Conservation (phyloP, 2,888 invertebrate genomes). For the Hirtodrosophila cameraria region DNA sequence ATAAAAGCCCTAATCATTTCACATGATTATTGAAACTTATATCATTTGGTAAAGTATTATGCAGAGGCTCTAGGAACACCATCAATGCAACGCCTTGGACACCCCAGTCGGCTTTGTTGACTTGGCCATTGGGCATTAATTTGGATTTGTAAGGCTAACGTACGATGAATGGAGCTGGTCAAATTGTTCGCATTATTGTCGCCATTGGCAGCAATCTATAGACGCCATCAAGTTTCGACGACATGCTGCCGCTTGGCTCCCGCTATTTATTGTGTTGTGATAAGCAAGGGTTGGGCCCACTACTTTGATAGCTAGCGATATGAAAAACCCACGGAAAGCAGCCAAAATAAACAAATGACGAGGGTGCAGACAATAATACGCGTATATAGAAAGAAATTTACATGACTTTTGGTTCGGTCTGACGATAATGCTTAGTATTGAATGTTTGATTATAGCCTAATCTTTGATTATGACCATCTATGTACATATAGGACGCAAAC, state of each 20-base stretch:
- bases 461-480: slow-evolving; percentile 19
- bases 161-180: slow-evolving; percentile 65
- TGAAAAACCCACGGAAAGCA: slow-evolving; percentile 39
- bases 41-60: slow-evolving; percentile 43
- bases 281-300: slow-evolving; percentile 48
- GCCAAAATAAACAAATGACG: slow-evolving; percentile 51
- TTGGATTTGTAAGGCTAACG: slow-evolving; percentile 70
- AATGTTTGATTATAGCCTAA: slow-evolving; percentile 29
- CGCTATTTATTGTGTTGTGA: slow-evolving; percentile 67
- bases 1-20: slow-evolving; percentile 40
- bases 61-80: slow-evolving; percentile 25
- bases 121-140: slow-evolving; percentile 73
- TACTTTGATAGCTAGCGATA: slow-evolving; percentile 48
- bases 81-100: slow-evolving; percentile 24
- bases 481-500: slow-evolving; percentile 12
- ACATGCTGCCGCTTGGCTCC: slow-evolving; percentile 67
- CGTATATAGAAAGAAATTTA: slow-evolving; percentile 33
- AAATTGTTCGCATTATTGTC: slow-evolving; percentile 66
- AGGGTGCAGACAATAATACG: slow-evolving; percentile 23
- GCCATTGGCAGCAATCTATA: slow-evolving; percentile 72
- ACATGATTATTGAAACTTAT: slow-evolving; percentile 48
- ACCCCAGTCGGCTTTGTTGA: slow-evolving; percentile 63
- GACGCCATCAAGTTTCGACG: slow-evolving; percentile 67
- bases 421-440: slow-evolving; percentile 39
- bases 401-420: slow-evolving; percentile 30